Conservation (phyloP, 2,113 vertebrate species). For the Saimiri boliviensis region DNA sequence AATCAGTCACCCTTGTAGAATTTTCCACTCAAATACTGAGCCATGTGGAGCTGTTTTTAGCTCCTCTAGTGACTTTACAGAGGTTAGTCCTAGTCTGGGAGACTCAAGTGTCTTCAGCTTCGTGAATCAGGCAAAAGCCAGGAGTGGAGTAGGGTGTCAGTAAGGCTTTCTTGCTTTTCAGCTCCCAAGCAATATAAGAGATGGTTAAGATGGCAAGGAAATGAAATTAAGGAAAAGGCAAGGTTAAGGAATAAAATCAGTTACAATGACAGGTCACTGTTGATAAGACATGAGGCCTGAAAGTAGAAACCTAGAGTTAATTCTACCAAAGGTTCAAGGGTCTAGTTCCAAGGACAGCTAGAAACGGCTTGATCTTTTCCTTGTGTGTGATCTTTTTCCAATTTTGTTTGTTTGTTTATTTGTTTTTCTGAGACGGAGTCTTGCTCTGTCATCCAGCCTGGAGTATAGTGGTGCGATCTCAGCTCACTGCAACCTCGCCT, state of each 20-base stretch:
- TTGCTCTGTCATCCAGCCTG: too few species aligned
- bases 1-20: neutral
- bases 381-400: neutral
- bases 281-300: neutral
- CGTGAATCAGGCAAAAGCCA: neutral
- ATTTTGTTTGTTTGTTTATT: neutral
- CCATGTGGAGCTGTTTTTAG: neutral
- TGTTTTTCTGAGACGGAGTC: too few species aligned
- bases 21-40: neutral
- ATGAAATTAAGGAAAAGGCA: neutral
- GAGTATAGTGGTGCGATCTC: too few species aligned
- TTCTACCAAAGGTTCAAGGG: neutral
- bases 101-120: neutral
- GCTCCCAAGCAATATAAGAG: neutral
- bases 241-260: neutral
- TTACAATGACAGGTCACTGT: neutral
- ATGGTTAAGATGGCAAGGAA: neutral
- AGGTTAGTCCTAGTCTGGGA: neutral
- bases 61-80: neutral
- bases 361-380: neutral
- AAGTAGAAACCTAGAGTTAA: neutral
- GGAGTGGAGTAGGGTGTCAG: rapidly evolving
- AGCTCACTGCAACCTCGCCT: too few species aligned
- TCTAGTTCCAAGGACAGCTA: neutral
- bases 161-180: neutral